Conservation (phyloP, 53 echinoderm and acorn worm genomes). For the Holothuria leucospilota region DNA sequence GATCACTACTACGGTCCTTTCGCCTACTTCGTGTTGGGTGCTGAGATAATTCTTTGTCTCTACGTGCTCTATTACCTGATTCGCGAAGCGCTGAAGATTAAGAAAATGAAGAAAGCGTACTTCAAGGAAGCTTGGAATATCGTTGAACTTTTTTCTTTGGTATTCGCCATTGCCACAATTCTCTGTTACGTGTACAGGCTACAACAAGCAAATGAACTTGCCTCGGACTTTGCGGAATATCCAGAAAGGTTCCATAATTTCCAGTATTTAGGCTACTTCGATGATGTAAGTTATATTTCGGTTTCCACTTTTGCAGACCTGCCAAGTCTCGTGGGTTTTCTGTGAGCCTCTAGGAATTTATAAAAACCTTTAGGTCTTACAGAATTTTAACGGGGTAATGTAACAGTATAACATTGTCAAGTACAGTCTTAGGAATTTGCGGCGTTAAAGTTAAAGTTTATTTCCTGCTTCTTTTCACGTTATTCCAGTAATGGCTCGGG, state of each 20-base stretch:
- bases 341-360: no score
- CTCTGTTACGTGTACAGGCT: constrained; percentile 83
- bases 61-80: constrained; percentile 68
- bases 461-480: no score
- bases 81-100: constrained; percentile 70
- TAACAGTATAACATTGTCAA: no score
- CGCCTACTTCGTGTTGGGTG: constrained; percentile 82
- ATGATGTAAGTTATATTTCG: constrained; percentile 77
- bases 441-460: no score
- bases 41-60: constrained; percentile 72
- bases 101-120: constrained; percentile 79
- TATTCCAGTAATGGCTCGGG: no score
- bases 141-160: constrained; percentile 67
- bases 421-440: no score
- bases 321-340: no score
- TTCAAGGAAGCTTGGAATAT: constrained; percentile 79
- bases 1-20: constrained; percentile 91
- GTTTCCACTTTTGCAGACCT: background rate
- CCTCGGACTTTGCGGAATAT: constrained; percentile 56
- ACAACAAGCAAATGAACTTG: constrained; percentile 72
- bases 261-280: constrained; percentile 84
- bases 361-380: no score
- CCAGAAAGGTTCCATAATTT: constrained; percentile 73
- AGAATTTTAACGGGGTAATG: no score
- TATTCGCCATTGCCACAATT: constrained; percentile 67